Evolutionary conservation across 2,888 invertebrate species (phyloP).

Genomic region (Oscheius sp.): DNA sequence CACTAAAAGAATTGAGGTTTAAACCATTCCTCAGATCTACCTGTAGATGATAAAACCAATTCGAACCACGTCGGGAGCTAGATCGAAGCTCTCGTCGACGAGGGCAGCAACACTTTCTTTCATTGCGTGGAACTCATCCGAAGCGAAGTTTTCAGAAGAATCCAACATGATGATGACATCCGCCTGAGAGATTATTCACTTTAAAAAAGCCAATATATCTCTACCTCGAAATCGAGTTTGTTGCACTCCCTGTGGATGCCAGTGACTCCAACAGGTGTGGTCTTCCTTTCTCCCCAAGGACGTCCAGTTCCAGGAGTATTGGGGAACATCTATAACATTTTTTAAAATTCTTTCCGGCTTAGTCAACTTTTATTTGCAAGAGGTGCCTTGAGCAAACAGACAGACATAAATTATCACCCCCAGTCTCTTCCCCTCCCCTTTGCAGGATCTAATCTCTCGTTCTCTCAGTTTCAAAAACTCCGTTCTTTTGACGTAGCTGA

Average conservation of each 20-base stretch:
- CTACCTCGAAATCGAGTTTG: constrained; percentile 54
- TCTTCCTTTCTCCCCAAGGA: constrained; percentile 26
- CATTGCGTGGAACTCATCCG: constrained; percentile 59
- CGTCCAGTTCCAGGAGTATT: constrained; percentile 9
- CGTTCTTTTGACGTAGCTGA: too few species aligned
- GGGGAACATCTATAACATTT: constrained; percentile 9
- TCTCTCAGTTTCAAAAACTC: too few species aligned
- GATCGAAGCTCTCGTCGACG: constrained; percentile 67
- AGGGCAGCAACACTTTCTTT: constrained; percentile 65
- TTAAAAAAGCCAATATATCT: not conserved
- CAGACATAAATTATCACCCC: too few species aligned
- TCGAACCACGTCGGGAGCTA: constrained; percentile 66
- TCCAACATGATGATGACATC: constrained; percentile 68
- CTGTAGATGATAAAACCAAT: constrained; percentile 68
- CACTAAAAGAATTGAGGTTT: constrained; percentile 46
- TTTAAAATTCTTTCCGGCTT: not conserved
- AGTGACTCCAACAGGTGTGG: constrained; percentile 7
- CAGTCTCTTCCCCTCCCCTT: too few species aligned
- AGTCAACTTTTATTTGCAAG: too few species aligned
- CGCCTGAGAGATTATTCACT: constrained; percentile 33
- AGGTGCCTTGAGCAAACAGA: too few species aligned
- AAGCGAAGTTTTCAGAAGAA: constrained; percentile 64
- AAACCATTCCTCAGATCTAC: constrained; percentile 29
- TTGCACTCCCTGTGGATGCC: constrained; percentile 40
- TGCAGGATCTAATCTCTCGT: too few species aligned